A percentile compares a stretch with the other conserved stretches of the same genome.
Conservation (phyloP, 2,888 invertebrate species). For the Orthosia gracilis region DNA sequence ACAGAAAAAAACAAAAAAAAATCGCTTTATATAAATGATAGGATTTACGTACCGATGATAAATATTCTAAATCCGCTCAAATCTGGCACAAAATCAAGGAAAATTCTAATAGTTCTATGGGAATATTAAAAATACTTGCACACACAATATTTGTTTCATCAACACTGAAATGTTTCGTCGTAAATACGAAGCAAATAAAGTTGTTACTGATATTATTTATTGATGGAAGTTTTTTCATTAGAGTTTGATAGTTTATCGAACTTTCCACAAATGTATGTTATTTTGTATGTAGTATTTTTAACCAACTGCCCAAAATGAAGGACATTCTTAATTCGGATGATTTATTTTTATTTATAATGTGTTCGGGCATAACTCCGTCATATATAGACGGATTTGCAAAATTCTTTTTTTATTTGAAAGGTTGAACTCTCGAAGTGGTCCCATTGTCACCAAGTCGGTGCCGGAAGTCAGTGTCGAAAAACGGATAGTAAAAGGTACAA, state of each 20-base stretch:
- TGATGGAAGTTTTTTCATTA: conserved; percentile 31
- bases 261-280: neutral
- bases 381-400: too few species aligned
- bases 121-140: conserved; percentile 38
- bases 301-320: too few species aligned
- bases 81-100: conserved; percentile 72
- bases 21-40: conserved; percentile 26
- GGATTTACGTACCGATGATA: conserved; percentile 39
- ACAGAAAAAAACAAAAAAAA: neutral
- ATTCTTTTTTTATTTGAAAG: too few species aligned
- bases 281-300: neutral
- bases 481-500: too few species aligned
- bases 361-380: too few species aligned
- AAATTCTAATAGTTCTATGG: conserved; percentile 41
- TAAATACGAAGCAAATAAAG: conserved; percentile 35
- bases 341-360: too few species aligned
- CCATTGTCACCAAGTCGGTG: too few species aligned
- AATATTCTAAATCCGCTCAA: conserved; percentile 42
- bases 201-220: conserved; percentile 40
- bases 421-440: too few species aligned
- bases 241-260: neutral
- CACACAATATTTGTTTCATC: conserved; percentile 46
- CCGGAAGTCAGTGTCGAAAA: too few species aligned
- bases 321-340: too few species aligned
- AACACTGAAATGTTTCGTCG: conserved; percentile 35